Conservation (phyloP, 2,113 vertebrate species). For the Hydropotes inermis region DNA sequence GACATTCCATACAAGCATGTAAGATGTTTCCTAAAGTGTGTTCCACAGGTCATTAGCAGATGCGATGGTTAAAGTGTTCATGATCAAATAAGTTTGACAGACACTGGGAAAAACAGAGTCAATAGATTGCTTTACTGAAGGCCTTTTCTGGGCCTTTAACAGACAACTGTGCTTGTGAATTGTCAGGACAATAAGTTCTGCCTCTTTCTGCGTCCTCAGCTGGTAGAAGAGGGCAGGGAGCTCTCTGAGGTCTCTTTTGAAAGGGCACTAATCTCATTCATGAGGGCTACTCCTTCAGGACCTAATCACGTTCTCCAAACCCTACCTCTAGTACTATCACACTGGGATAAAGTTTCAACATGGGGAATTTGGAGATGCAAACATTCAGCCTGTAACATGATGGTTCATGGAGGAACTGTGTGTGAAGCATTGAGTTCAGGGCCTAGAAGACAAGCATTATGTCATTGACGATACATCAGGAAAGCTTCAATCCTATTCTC, state of each 20-base stretch:
- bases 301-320: background rate
- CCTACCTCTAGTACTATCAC: background rate
- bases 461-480: rapidly evolving
- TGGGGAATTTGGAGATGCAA: background rate
- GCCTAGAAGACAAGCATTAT: background rate
- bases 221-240: background rate
- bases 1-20: background rate
- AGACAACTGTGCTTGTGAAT: background rate
- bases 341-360: background rate
- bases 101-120: background rate
- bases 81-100: background rate
- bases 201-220: background rate
- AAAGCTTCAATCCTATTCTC: background rate
- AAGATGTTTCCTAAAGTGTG: background rate
- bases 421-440: background rate
- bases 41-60: background rate
- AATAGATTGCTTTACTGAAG: background rate
- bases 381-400: background rate
- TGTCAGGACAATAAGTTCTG: background rate
- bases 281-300: background rate
- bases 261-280: background rate
- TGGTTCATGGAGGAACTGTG: background rate
- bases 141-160: background rate
- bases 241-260: background rate
- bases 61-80: background rate